Evolutionary conservation across 2,113 vertebrate species (phyloP), one percentile per base, ranked within the genome.

Genomic region (Melanotaenia duboulayi): DNA sequence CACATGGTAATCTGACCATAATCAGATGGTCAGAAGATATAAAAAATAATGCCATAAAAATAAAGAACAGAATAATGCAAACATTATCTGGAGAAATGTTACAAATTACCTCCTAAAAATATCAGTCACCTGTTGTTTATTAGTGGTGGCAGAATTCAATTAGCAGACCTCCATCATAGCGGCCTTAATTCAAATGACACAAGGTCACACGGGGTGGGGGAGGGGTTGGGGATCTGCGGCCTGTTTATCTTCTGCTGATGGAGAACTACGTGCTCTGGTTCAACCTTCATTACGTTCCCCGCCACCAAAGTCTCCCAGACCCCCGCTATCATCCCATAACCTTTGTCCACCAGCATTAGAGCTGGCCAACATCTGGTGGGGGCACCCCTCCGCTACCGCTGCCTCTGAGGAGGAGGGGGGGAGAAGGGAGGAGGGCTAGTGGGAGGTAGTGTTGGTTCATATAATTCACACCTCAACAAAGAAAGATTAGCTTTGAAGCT

Each of bases 71-170:
- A 25, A 22, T 17, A 51, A 76, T 44, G 1, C 24, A 74, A 68
- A 84, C 54, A 60, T 42, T 25, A 46, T 22, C 58, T 59, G 24
- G 22, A 71, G 51, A 71, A 65, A 71, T 12, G 48, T 54, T 56
- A 50, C 72, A 87, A 79, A 80, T 86, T 2, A 69, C 56, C 77
- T 59, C 51, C 62, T 68, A 59, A 77, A 81, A 74, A 65, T 69
- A 87, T 77, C 17, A 19, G 70, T 82, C 78, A 88, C 7, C 81
- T 88, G 85, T 70, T 81, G 44, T 79, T 85, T 79, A 82, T 87
- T 81, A 82, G 65, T 28, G 42, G 8, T 28, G 68, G 55, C 68
- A 37, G 39, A 76, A 87, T 87, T 82, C 54, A 89, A 89, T 90
- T 90, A 88, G 71, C 32, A 14, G 82, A 81, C 87, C 82, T 67